These are phyloP conservation scores for Hydractinia echinata DNA, from an alignment of 30 jellyfish, hydroid and myxozoan genomes.

Conservation along the genomic window DNA sequence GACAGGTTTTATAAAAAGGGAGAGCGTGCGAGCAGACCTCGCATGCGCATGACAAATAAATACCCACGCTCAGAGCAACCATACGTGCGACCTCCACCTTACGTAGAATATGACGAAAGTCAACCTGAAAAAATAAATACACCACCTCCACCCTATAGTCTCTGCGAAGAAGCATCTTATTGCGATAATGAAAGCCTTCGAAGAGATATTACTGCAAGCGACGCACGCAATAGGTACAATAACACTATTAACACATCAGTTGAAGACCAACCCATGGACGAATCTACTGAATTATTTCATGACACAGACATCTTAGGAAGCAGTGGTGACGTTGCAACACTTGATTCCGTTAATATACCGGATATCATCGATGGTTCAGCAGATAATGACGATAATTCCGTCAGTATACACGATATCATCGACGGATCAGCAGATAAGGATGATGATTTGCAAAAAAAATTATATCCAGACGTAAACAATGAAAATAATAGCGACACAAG, in stretches of 20 bases:
- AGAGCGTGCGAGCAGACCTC: neutral
- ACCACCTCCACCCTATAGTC: constrained; percentile 11
- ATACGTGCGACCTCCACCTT: constrained; percentile 1
- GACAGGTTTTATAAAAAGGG: constrained; percentile 1
- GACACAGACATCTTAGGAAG: constrained; percentile 5
- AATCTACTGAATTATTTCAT: neutral
- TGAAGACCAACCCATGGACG: neutral
- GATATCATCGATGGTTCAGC: too few relatives aligned
- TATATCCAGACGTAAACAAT: too few relatives aligned
- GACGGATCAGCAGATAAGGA: too few relatives aligned
- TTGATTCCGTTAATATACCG: too few relatives aligned
- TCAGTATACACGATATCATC: too few relatives aligned
- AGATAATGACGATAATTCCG: too few relatives aligned
- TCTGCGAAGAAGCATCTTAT: too few relatives aligned
- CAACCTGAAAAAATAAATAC: neutral
- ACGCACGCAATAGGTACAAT: neutral
- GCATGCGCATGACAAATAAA: neutral
- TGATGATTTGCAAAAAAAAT: too few relatives aligned
- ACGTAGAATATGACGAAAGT: neutral
- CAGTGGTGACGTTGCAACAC: neutral
- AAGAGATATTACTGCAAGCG: neutral
- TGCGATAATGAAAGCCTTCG: too few relatives aligned
- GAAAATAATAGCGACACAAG: too few relatives aligned
- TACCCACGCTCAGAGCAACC: neutral
- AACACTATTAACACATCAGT: neutral